These are phyloP conservation scores for Steinernema feltiae DNA, from an alignment of 1,140 invertebrate genomes.

Conservation along the genomic window DNA sequence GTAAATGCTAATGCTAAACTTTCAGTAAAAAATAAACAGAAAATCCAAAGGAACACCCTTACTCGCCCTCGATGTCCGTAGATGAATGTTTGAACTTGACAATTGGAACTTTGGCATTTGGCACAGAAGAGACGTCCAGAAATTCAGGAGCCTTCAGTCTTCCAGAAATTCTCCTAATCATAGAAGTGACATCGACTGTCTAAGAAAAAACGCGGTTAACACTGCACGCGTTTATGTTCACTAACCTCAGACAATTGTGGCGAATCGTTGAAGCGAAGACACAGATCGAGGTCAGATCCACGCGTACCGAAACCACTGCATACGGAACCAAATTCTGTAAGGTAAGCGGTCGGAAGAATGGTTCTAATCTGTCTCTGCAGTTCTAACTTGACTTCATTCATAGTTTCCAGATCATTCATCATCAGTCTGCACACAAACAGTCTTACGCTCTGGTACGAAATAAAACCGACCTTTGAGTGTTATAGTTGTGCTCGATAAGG, in stretches of 20 bases:
- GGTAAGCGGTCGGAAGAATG: constrained; percentile 56
- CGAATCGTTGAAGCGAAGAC: constrained; percentile 62
- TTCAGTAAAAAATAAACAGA: constrained; percentile 43
- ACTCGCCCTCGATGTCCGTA: constrained; percentile 64
- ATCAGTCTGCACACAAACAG: neutral
- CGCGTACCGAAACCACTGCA: constrained; percentile 66
- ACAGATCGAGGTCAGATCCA: constrained; percentile 66
- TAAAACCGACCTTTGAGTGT: neutral
- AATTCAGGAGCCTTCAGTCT: constrained; percentile 41
- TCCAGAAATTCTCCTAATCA: neutral
- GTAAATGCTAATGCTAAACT: neutral
- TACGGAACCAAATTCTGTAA: constrained; percentile 66
- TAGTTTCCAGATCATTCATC: neutral
- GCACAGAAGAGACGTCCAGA: constrained; percentile 62
- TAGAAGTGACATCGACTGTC: neutral
- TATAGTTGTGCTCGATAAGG: neutral
- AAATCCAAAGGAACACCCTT: constrained; percentile 66
- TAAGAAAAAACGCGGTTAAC: neutral
- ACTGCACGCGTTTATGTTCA: neutral
- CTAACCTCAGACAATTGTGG: constrained; percentile 16
- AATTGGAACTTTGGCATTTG: constrained; percentile 68
- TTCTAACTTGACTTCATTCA: too few species aligned
- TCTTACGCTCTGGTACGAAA: neutral
- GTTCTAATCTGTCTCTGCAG: neutral
- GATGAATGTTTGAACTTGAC: constrained; percentile 63